These are phyloP conservation scores for Pocillopora meandrina DNA, from an alignment of 92 coral and sea anemone genomes.

Conservation along the genomic window DNA sequence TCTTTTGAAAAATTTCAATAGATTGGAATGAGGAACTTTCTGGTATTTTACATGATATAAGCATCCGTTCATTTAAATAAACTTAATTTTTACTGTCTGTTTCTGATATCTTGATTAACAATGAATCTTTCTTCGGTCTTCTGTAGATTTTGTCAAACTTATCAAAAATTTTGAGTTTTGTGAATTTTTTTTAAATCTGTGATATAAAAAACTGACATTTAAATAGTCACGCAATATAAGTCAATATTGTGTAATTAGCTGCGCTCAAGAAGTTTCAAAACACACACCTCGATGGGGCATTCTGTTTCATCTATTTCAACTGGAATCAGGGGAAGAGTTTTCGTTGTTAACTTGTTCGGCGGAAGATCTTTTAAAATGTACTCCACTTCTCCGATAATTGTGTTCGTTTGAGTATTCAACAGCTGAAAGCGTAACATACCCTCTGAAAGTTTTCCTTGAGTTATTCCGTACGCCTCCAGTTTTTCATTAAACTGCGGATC, in stretches of 20 bases:
- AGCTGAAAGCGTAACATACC: slow-evolving; percentile 70
- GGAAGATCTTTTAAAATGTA: slow-evolving; percentile 73
- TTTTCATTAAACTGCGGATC: slow-evolving; percentile 87
- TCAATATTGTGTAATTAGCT: not conserved
- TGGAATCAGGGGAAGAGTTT: slow-evolving; percentile 49
- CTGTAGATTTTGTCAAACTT: not conserved
- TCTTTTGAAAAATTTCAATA: not conserved
- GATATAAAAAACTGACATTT: not conserved
- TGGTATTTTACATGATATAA: not conserved
- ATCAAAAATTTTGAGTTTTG: not conserved
- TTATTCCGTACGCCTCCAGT: slow-evolving; percentile 61
- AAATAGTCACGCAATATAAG: slow-evolving; percentile 38
- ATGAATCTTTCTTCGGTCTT: not conserved
- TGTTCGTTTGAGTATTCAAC: slow-evolving; percentile 56
- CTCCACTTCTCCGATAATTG: slow-evolving; percentile 72
- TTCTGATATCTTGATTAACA: slow-evolving; percentile 8
- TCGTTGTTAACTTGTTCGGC: slow-evolving; percentile 62
- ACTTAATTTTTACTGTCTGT: not conserved
- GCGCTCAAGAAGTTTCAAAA: not conserved
- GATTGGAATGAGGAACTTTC: slow-evolving; percentile 38
- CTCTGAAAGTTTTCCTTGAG: slow-evolving; percentile 61
- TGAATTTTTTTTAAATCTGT: not conserved
- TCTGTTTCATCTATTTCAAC: slow-evolving; percentile 36
- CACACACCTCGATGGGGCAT: slow-evolving; percentile 26
- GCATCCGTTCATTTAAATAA: not conserved